Evolutionary conservation across 2,888 invertebrate genomes (phyloP).

Genomic region (Plebejus argus): DNA sequence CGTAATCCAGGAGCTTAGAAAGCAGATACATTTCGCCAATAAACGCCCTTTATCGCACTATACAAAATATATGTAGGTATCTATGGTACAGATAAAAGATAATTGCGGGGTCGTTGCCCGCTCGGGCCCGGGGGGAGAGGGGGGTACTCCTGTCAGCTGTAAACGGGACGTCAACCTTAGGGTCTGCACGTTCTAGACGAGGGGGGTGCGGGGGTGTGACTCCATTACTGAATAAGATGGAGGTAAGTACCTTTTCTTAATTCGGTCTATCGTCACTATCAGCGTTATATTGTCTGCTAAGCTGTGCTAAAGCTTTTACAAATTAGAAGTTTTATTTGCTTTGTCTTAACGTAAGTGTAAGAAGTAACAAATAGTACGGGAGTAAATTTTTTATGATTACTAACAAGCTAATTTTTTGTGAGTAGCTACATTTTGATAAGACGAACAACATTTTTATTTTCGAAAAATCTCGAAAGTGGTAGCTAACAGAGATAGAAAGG

Average conservation of each 20-base stretch:
- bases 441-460: too few relatives aligned
- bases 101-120: constrained; percentile 56
- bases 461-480: too few relatives aligned
- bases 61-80: constrained; percentile 5
- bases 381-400: too few relatives aligned
- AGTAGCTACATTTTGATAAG: too few relatives aligned
- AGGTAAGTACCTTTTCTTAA: background rate
- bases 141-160: constrained; percentile 67
- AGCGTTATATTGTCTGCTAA: background rate
- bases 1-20: background rate
- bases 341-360: too few relatives aligned
- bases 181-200: constrained; percentile 35
- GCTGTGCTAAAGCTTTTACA: background rate
- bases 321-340: too few relatives aligned
- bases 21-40: background rate
- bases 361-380: too few relatives aligned
- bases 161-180: constrained; percentile 61
- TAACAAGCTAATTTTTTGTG: too few relatives aligned
- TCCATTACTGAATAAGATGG: constrained; percentile 8
- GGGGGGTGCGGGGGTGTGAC: background rate
- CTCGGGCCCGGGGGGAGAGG: constrained; percentile 54
- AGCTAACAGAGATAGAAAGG: too few relatives aligned
- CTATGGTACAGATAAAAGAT: constrained; percentile 38
- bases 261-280: background rate
- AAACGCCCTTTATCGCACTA: background rate